These are phyloP conservation scores for Microtus richardsoni DNA, from an alignment of 2,113 vertebrate genomes.

Conservation along the genomic window DNA sequence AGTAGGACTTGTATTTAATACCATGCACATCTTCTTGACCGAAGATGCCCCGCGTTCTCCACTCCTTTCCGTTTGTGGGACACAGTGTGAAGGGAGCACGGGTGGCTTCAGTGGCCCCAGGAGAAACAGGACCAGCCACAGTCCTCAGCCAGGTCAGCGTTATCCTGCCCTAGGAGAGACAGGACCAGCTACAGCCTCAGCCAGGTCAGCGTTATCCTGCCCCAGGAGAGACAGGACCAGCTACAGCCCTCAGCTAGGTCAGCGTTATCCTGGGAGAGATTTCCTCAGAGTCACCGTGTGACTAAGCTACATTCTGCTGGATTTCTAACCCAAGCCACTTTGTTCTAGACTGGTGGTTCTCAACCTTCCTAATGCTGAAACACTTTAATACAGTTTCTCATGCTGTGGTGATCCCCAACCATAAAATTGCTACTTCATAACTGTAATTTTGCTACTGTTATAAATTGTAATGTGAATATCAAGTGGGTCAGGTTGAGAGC, in stretches of 20 bases:
- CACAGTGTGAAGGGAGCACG: not conserved
- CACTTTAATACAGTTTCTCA: not conserved
- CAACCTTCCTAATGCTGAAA: not conserved
- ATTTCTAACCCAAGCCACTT: slow-evolving; percentile 23
- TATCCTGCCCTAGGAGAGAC: not conserved
- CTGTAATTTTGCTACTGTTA: not conserved
- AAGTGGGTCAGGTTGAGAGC: not conserved
- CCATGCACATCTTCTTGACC: not conserved
- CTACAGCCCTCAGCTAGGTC: not conserved
- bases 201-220: not conserved
- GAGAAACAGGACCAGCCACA: too few relatives aligned
- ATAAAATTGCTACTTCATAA: not conserved
- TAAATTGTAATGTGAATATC: not conserved
- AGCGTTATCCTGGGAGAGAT: not conserved
- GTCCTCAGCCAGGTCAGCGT: not conserved
- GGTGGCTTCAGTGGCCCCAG: not conserved
- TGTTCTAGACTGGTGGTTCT: not conserved
- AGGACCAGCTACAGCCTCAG: not conserved
- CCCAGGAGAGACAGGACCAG: too few relatives aligned
- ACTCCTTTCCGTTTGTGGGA: not conserved
- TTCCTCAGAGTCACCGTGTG: not conserved
- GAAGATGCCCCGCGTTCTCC: not conserved
- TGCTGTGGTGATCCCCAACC: not conserved
- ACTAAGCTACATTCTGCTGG: not conserved
- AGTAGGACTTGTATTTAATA: not conserved